Evolutionary conservation across 2,888 invertebrate genomes (phyloP).

Genomic region (Tinea pellionella): DNA sequence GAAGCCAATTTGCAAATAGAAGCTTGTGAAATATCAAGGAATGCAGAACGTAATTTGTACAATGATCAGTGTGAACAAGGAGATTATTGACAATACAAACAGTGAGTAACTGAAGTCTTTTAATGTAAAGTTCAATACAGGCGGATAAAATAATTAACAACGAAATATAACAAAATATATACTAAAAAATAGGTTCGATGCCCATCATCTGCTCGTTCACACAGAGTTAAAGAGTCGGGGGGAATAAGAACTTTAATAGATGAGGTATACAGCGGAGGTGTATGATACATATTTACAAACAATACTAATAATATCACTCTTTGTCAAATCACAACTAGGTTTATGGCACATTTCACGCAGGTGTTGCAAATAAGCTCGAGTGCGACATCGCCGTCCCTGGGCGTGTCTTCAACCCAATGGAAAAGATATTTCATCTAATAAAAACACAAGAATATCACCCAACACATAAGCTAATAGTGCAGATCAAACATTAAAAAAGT

Average conservation of each 20-base stretch:
- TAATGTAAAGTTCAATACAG: not conserved
- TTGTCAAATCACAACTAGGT: constrained; percentile 64
- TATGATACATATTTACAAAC: constrained; percentile 70
- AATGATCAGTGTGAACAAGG: constrained; percentile 27
- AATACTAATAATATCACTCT: constrained; percentile 64
- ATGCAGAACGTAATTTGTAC: not conserved
- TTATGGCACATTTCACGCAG: constrained; percentile 65
- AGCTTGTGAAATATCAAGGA: constrained; percentile 12
- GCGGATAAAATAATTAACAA: constrained; percentile 9
- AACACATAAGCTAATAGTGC: constrained; percentile 40
- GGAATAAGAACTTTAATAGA: not conserved
- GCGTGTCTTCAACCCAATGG: constrained; percentile 52
- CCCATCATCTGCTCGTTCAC: not conserved
- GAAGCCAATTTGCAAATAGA: constrained; percentile 8
- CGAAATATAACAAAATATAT: constrained; percentile 8
- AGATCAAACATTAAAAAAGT: constrained; percentile 50
- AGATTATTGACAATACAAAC: constrained; percentile 17
- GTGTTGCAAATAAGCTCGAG: constrained; percentile 33
- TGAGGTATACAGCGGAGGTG: constrained; percentile 23
- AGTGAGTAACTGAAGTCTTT: not conserved
- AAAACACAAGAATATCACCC: constrained; percentile 52
- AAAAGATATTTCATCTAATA: constrained; percentile 30
- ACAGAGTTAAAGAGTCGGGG: not conserved
- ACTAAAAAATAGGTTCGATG: not conserved
- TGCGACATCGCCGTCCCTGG: constrained; percentile 25